A percentile compares a stretch with the other conserved stretches of the same genome.
Evolutionary conservation across 2,113 vertebrate genomes (phyloP).

Genomic region (Hippocampus barbouri): DNA sequence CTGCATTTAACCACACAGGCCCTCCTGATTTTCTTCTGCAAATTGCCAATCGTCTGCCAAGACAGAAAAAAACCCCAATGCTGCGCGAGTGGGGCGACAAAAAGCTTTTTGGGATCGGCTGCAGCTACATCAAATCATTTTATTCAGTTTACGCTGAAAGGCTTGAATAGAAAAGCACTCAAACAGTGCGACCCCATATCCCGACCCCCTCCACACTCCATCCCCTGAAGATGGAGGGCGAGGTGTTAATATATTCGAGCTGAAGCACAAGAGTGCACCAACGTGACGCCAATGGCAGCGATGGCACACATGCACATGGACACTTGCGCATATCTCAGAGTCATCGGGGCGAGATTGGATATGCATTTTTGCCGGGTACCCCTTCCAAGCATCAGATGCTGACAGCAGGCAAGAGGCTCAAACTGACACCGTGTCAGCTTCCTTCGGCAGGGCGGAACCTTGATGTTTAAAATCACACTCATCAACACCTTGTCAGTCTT

Average conservation of each 20-base stretch:
- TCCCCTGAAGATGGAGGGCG: slow-evolving; percentile 28
- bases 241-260: slow-evolving; percentile 61
- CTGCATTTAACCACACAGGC: neutral
- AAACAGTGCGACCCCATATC: slow-evolving; percentile 25
- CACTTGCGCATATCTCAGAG: neutral
- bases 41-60: slow-evolving; percentile 13
- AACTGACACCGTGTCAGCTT: slow-evolving; percentile 48
- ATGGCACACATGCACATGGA: slow-evolving; percentile 14
- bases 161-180: neutral
- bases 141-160: neutral
- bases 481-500: slow-evolving; percentile 18
- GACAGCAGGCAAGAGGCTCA: slow-evolving; percentile 39
- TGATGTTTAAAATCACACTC: slow-evolving; percentile 53
- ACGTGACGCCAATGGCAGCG: slow-evolving; percentile 56
- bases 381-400: slow-evolving; percentile 34
- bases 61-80: slow-evolving; percentile 10
- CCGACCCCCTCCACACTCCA: slow-evolving; percentile 1
- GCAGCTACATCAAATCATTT: slow-evolving; percentile 6
- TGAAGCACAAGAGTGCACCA: slow-evolving; percentile 39
- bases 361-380: slow-evolving; percentile 4
- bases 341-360: slow-evolving; percentile 11
- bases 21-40: slow-evolving; percentile 4
- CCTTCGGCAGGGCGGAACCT: slow-evolving; percentile 41
- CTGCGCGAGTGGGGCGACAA: neutral
- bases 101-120: slow-evolving; percentile 2